Conservation (phyloP, 2,797 vertebrate species). For the Myotis findleyi region DNA sequence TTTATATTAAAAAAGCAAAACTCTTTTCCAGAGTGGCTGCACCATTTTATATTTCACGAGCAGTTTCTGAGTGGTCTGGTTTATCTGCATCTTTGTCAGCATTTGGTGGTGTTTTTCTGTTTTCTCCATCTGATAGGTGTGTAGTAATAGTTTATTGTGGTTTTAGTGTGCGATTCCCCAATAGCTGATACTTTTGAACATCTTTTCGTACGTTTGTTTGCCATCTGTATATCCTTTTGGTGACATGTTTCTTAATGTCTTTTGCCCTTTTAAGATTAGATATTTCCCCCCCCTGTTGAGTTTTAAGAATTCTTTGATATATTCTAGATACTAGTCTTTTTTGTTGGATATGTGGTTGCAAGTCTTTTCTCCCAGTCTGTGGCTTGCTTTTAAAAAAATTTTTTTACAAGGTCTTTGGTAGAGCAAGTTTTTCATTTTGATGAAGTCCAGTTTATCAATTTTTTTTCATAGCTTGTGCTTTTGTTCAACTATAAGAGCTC, state of each 20-base stretch:
- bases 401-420: background rate
- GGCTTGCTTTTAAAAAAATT: background rate
- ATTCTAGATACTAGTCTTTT: background rate
- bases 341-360: background rate
- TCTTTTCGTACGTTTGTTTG: background rate
- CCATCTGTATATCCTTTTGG: background rate
- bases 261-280: background rate
- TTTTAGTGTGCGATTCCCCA: background rate
- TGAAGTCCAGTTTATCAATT: background rate
- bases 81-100: background rate
- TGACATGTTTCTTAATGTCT: background rate
- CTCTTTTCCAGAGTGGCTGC: background rate
- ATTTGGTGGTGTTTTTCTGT: background rate
- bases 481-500: background rate
- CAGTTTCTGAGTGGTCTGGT: rapidly evolving
- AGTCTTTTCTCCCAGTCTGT: background rate
- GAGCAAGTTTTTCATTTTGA: background rate
- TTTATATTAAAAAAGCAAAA: background rate
- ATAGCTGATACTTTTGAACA: background rate
- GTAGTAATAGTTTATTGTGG: background rate
- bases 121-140: background rate
- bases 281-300: background rate
- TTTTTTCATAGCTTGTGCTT: background rate
- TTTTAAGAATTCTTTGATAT: background rate
- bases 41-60: rapidly evolving